phyloP scores from a whole-genome alignment of 2,888 invertebrate genomes.

The Rhamnusium bicolor region DNA sequence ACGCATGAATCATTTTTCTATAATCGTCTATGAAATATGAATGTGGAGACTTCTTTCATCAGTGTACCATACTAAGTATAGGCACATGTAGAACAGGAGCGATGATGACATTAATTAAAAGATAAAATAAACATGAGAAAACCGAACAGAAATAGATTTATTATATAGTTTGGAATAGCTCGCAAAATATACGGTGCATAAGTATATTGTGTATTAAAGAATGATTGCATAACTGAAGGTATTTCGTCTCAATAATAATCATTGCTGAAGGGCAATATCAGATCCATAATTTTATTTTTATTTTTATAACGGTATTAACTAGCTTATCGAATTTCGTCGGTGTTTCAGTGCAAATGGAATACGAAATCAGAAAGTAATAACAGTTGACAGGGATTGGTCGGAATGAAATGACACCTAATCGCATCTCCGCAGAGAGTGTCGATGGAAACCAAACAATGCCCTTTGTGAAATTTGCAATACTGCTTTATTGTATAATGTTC shows the following conservation, averaged over 20 bases:
- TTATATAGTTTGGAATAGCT: no score
- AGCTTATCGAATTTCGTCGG: constrained; percentile 23
- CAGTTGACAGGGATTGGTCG: constrained; percentile 59
- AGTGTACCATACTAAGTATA: no score
- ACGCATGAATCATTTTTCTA: no score
- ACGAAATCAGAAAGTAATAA: constrained; percentile 60
- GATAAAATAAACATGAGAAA: no score
- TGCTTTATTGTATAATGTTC: constrained; percentile 51
- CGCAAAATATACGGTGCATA: no score
- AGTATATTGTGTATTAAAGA: no score
- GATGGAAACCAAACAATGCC: constrained; percentile 47
- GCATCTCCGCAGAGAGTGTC: constrained; percentile 36
- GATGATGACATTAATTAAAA: no score
- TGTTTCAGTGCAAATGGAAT: constrained; percentile 56
- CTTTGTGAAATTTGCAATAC: constrained; percentile 55
- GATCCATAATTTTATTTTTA: background rate
- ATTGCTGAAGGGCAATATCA: background rate
- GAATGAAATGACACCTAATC: constrained; percentile 56
- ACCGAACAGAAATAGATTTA: no score
- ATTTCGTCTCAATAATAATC: background rate
- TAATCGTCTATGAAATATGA: no score
- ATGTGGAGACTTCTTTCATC: no score
- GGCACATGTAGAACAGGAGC: no score
- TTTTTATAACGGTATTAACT: constrained; percentile 27
- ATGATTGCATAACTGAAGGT: background rate